A percentile compares a stretch with the other conserved stretches of the same genome.
phyloP scores from a whole-genome alignment of 2,113 vertebrate species.

The Corvus cornix region DNA sequence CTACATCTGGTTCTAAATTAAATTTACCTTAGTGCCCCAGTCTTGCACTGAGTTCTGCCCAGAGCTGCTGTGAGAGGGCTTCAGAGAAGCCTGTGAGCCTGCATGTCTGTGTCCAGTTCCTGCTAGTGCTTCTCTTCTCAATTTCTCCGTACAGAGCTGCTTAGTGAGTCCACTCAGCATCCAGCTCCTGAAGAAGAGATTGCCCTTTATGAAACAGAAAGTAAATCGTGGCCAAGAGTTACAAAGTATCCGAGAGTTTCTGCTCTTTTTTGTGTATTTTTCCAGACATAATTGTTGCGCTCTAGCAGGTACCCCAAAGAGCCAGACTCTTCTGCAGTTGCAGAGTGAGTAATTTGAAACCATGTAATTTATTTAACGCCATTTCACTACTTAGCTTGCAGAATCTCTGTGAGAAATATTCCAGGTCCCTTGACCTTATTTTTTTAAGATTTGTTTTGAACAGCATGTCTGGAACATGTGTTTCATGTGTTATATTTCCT shows the following conservation, averaged over 20 bases:
- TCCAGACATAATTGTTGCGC: background rate
- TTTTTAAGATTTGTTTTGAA: constrained; percentile 43
- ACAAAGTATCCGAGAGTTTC: background rate
- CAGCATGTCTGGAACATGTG: constrained; percentile 39
- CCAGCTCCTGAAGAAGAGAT: background rate
- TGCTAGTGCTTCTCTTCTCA: background rate
- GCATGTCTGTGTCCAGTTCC: background rate
- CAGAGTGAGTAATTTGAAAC: constrained; percentile 24
- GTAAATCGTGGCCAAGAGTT: background rate
- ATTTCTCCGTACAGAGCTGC: background rate
- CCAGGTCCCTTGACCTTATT: constrained; percentile 5
- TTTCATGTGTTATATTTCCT: constrained; percentile 41
- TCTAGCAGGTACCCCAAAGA: background rate
- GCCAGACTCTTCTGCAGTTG: background rate
- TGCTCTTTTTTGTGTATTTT: background rate
- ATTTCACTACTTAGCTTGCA: constrained; percentile 18
- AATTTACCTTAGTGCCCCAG: background rate
- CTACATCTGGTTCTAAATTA: background rate
- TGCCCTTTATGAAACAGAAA: background rate
- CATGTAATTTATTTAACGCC: background rate
- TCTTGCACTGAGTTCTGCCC: background rate
- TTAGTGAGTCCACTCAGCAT: background rate
- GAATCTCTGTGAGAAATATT: constrained; percentile 38
- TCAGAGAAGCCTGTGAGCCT: background rate
- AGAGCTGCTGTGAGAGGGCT: background rate